Evolutionary conservation across 92 coral and sea anemone species (phyloP).

Genomic region (Epizoanthus rinbou): DNA sequence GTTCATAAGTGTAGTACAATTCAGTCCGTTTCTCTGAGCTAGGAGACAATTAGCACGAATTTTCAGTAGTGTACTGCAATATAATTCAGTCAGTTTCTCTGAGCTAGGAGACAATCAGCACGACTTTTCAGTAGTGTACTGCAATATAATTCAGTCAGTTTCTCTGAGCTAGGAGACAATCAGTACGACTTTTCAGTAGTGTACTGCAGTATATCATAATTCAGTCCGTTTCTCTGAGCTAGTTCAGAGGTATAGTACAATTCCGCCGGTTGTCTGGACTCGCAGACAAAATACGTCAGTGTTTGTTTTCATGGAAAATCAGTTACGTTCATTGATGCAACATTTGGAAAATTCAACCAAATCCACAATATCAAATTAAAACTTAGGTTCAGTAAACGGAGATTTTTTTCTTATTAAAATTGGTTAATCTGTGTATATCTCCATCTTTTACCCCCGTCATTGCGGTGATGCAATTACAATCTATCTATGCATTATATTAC

Average conservation of each 20-base stretch:
- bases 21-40: constrained; percentile 66
- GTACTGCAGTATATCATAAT: constrained; percentile 9
- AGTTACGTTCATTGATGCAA: too few species aligned
- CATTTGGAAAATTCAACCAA: background rate
- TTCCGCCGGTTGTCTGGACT: too few species aligned
- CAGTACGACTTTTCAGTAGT: background rate
- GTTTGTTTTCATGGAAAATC: background rate
- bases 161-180: constrained; percentile 49
- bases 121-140: background rate
- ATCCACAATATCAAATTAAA: background rate
- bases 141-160: constrained; percentile 46
- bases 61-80: background rate
- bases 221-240: constrained; percentile 66
- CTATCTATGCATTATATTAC: too few species aligned
- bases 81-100: constrained; percentile 47
- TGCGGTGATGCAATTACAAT: too few species aligned
- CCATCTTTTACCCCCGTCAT: too few species aligned
- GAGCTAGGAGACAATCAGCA: constrained; percentile 43
- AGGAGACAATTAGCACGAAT: background rate
- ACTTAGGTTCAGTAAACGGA: background rate
- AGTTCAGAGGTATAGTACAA: too few species aligned
- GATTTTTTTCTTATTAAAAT: background rate
- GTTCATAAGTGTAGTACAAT: constrained; percentile 50
- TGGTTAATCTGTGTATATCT: too few species aligned
- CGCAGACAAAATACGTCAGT: too few species aligned